Evolutionary conservation across 2,797 vertebrate species (phyloP).

Genomic region (Pteropus rufus): DNA sequence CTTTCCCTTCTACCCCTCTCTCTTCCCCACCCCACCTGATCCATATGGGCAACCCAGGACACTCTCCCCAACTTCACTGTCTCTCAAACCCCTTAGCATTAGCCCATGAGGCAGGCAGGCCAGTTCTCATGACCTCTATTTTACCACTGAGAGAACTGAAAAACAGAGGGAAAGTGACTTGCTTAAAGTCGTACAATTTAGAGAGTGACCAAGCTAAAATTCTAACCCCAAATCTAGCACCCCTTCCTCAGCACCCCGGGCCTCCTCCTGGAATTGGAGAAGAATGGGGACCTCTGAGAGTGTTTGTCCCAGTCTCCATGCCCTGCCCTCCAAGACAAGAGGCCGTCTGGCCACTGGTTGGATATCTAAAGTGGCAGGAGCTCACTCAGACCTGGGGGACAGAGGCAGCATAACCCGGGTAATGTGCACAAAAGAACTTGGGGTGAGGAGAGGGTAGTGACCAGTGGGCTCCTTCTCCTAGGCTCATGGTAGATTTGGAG

Average conservation of each 20-base stretch:
- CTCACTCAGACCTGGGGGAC: background rate
- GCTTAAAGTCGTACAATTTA: background rate
- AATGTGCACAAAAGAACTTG: background rate
- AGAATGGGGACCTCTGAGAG: background rate
- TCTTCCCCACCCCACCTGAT: background rate
- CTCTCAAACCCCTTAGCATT: background rate
- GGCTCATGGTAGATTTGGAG: background rate
- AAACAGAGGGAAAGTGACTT: background rate
- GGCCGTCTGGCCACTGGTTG: background rate
- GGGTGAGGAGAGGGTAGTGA: background rate
- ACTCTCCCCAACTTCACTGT: background rate
- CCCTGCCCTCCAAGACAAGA: background rate
- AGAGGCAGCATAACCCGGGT: background rate
- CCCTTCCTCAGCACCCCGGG: background rate
- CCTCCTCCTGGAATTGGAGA: background rate
- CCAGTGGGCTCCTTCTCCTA: background rate
- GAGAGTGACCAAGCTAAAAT: background rate
- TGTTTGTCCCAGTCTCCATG: accelerated
- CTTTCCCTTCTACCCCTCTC: background rate
- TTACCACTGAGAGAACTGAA: background rate
- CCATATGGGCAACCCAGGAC: background rate
- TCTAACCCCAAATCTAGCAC: background rate
- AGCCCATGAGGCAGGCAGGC: background rate
- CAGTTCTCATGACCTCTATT: background rate
- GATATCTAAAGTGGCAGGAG: background rate